Percentiles rank a stretch among this genome's conserved stretches.
Evolutionary conservation across 2,888 invertebrate genomes (phyloP).

Genomic region (Horisme vitalbata): DNA sequence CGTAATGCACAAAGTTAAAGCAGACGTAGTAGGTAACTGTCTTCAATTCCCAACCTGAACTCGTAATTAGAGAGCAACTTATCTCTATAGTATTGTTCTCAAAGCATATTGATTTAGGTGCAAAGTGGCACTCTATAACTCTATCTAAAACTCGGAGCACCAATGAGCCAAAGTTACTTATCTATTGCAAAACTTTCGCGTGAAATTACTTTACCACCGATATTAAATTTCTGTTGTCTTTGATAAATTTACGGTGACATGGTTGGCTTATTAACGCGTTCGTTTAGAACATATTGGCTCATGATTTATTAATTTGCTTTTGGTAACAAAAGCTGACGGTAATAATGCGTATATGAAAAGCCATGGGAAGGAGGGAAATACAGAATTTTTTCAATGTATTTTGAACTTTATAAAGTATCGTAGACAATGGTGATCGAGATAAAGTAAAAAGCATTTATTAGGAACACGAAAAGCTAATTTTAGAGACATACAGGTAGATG

Average conservation of each 20-base stretch:
- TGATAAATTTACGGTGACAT: constrained; percentile 63
- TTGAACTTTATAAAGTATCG: too few species aligned
- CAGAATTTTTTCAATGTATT: too few species aligned
- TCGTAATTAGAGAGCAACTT: constrained; percentile 42
- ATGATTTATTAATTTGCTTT: constrained; percentile 33
- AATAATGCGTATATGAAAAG: constrained; percentile 11
- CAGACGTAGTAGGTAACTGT: constrained; percentile 3
- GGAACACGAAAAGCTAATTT: too few species aligned
- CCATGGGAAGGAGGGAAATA: too few species aligned
- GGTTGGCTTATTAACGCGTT: constrained; percentile 57
- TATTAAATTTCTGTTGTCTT: constrained; percentile 79
- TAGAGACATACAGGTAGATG: too few species aligned
- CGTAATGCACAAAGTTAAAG: neutral
- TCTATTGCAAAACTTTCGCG: constrained; percentile 74
- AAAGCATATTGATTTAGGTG: constrained; percentile 65
- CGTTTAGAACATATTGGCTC: constrained; percentile 51
- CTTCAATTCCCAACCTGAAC: constrained; percentile 29
- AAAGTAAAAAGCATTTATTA: too few species aligned
- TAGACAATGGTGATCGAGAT: too few species aligned
- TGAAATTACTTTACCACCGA: constrained; percentile 71
- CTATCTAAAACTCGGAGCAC: constrained; percentile 54
- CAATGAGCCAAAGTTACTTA: constrained; percentile 64
- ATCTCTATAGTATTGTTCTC: constrained; percentile 51
- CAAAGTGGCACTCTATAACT: constrained; percentile 63
- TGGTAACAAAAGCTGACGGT: constrained; percentile 19